Evolutionary conservation across 2,888 invertebrate species (phyloP).

Genomic region (Tipula lateralis): DNA sequence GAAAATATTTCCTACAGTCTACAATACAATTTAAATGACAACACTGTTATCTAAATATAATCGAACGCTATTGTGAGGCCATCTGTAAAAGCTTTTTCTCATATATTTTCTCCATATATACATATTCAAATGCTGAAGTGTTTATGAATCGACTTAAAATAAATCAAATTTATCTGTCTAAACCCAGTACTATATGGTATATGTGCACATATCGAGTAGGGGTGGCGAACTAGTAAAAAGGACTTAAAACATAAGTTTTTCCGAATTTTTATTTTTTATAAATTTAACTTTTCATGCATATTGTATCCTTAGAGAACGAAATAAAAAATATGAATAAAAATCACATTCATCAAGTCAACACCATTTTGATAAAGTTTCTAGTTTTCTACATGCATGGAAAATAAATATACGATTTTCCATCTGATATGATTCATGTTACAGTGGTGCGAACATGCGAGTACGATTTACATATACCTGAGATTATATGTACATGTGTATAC

Average conservation of each 20-base stretch:
- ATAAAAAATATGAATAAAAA: conserved; percentile 12
- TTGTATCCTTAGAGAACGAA: neutral
- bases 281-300: conserved; percentile 19
- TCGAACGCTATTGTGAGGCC: neutral
- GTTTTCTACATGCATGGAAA: neutral
- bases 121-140: neutral
- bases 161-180: conserved; percentile 26
- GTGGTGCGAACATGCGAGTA: neutral
- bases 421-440: neutral
- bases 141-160: conserved; percentile 27
- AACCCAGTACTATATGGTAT: neutral
- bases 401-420: neutral
- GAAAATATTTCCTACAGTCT: neutral
- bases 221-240: neutral
- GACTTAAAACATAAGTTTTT: conserved; percentile 9
- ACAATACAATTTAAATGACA: neutral
- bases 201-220: neutral
- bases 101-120: neutral
- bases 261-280: neutral
- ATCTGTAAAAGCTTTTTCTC: neutral
- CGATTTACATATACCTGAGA: neutral
- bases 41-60: neutral
- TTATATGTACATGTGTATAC: neutral
- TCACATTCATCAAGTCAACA: conserved; percentile 28
- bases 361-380: neutral